Base-by-base conservation (phyloP, 35 echinoderm and acorn worm genomes). In the Lytechinus pictus region DNA sequence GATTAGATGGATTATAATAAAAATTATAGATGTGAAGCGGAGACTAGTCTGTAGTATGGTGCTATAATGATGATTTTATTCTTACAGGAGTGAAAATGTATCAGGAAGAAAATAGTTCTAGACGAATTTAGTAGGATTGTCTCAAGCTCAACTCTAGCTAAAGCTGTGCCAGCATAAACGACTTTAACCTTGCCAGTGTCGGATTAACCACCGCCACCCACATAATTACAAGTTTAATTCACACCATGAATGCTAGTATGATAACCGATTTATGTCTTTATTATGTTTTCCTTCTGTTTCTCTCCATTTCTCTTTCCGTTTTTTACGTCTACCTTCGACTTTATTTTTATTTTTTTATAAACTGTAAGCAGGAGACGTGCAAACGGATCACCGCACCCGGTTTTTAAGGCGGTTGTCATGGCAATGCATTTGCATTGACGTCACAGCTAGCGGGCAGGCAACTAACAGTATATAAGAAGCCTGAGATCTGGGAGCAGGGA, bases 361-460 rank as follows among this genome's bases (percentile, higher is more conserved):
- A 28, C 53, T 93, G 92, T 93, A 55, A 93, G 92, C 52, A 55
- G 92, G 28, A 93, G 92, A 93, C 92, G 92, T 93, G 92, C 92
- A 93, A 93, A 93, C 92, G 53, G 92, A 93, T 93, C 92, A 93
- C 92, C 92, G 92, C 92, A 93, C 92, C 92, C 92, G 92, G 92
- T 93, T 93, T 93, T 93, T 93, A 93, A 93, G 92, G 92, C 92
- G 92, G 92, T 93, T 93, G 54, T 54, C 52, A 93, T 93, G 92
- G 55, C 92, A 93, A 93, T 93, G 52, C 92, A 93, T 93, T 93
- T 93, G 92, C 92, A 93, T 93, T 93, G 92, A 93, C 92, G 92
- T 93, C 92, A 93, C 92, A 93, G 92, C 92, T 93, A 57, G 92
- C 92, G 92, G 92, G 92, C 92, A 93, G 54, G 92, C 92, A 93